Evolutionary conservation across 2,888 invertebrate genomes (phyloP), one percentile per base, ranked within the genome.

Genomic region (Fragum fragum): DNA sequence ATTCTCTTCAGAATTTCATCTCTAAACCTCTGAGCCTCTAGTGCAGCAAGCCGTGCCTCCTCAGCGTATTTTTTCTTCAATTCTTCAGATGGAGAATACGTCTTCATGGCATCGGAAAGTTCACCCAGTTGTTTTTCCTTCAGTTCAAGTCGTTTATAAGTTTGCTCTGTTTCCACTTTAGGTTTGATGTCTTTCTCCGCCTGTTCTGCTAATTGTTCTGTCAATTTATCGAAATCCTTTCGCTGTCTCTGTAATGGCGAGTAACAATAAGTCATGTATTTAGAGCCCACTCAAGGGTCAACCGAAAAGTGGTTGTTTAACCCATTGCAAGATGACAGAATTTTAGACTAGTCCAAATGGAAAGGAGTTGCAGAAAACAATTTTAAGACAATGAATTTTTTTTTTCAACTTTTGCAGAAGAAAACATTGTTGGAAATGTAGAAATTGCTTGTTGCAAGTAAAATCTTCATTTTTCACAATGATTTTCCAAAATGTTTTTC

Each of bases 61-160:
- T 92, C 90, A 28, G 90, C 90, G 66, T 93, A 93, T 77, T 93
- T 91, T 73, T 89, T 89, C 42, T 85, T 84, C 66, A 93, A 87
- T 42, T 89, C 91, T 9, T 91, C 90, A 5, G 90, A 89, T 5
- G 92, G 90, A 18, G 90, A 90, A 80, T 90, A 90, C 2, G 86
- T 86, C 71, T 87, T 86, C 92, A 93, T 93, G 77, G 93, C 92
- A 7, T 92, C 91, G 0, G 92, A 91, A 14, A 93, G 87, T 68
- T 93, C 93, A 32, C 84, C 81, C 23, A 93, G 88, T 73, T 94
- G 94, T 78, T 90, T 90, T 69, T 92, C 92, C 69, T 92, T 93
- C 66, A 94, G 90, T 18, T 90, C 86, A 1, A 94, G 90, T 7
- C 91, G 79, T 7, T 87, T 88, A 73, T 92, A 85, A 6, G 90